Evolutionary conservation across 2,888 invertebrate species (phyloP), one percentile per base, ranked within the genome.

Genomic region (Mythimna pallens): DNA sequence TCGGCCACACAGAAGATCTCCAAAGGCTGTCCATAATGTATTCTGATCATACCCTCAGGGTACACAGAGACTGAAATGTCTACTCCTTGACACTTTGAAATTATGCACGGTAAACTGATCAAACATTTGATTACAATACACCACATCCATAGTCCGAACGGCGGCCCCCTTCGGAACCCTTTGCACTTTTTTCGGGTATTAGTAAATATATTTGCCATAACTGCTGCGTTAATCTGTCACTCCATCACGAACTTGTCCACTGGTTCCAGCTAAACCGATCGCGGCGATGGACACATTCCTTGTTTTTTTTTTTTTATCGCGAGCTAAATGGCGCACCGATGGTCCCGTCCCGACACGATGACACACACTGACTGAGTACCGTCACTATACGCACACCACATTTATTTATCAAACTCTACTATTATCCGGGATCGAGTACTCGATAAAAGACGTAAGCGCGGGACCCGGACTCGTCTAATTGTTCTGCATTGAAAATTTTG

Each of bases 1-100:
- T 96, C 94, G 62, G 98, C 94, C 74, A 97, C 94, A 92, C 98
- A 98, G 75, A 94, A 96, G 85, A 98, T 97, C 87, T 97, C 96
- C 86, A 98, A 92, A 3, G 97, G 95, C 34, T 96, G 88, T 2
- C 98, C 98, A 88, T 97, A 96, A 80, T 95, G 94, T 67, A 98
- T 90, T 69, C 94, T 90, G 73, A 97, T 96, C 86, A 97, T 97
- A 70, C 97, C 97, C 73, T 90, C 91, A 25, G 97, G 97, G 71
- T 94, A 89, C 34, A 97, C 93, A 22, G 90, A 86, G n/a, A 95
- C 90, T 22, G 94, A 90, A 52, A 93, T 88, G 74, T 87, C 82
- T 61, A 92, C 89, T 64, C 89, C 92, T 62, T 90, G 91, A 87
- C 94, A 95, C 79, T 84, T 90, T 62, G 94, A 92, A 84, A 91